A percentile compares a stretch with the other conserved stretches of the same genome.
Evolutionary conservation across 2,113 vertebrate species (phyloP).

Genomic region (Gyps fulvus): DNA sequence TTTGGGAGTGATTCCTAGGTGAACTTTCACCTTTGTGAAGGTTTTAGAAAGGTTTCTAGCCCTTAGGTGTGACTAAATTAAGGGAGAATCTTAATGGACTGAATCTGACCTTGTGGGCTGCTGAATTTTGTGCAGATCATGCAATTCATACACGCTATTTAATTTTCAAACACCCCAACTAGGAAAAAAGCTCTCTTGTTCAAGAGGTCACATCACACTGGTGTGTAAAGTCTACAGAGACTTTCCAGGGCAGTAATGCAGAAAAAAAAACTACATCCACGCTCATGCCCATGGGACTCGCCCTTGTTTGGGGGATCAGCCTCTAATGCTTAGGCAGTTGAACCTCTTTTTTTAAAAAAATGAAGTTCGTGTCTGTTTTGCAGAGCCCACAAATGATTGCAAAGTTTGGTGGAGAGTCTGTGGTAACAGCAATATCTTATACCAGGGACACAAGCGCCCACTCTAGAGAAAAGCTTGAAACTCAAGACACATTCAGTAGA

Average conservation of each 20-base stretch:
- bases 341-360: neutral
- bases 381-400: neutral
- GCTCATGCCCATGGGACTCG: neutral
- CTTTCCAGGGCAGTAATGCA: neutral
- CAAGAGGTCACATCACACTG: neutral
- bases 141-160: neutral
- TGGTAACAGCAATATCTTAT: fast-evolving
- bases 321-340: neutral
- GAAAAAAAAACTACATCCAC: neutral
- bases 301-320: neutral
- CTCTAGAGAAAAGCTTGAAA: neutral
- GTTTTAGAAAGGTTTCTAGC: neutral
- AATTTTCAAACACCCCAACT: neutral
- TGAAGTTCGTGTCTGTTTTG: neutral
- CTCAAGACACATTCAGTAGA: fast-evolving
- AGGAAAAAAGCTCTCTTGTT: neutral
- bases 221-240: neutral
- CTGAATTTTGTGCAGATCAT: neutral
- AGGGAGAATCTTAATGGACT: neutral
- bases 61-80: neutral
- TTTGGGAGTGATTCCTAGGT: neutral
- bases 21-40: neutral
- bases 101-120: neutral
- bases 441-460: neutral
- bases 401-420: neutral